Evolutionary conservation across 2,888 invertebrate species (phyloP), one percentile per base, ranked within the genome.

Genomic region (Chromoteleia sp.): DNA sequence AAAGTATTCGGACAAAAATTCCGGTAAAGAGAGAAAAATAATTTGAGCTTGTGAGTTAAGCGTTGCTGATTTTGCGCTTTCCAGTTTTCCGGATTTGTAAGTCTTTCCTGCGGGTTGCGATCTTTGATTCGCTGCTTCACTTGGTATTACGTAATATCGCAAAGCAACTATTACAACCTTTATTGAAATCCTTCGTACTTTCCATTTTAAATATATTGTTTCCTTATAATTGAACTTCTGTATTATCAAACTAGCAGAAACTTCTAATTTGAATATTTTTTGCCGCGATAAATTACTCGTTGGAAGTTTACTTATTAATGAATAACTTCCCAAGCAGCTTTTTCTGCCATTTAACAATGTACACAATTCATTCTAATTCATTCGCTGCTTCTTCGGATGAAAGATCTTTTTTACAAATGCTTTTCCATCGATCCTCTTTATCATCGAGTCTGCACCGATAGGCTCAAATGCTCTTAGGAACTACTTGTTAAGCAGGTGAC

Each of bases 41-140:
- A 71, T 71, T 71, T 77, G 61, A 71, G 63, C 75, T 70, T 56
- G 70, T 50, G 68, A 75, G 45, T 67, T 79, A 70, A 76, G 71
- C 76, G 48, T 25, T 63, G 81, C 81, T 74, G 81, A 81, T 81
- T 67, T 71, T 65, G 81, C 81, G 50, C 67, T 81, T 81, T 81
- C 30, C 33, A 56, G 56, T 80, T 74, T 74, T 75, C 65, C 19
- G 12, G 70, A 73, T 21, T 33, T 67, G 73, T 61, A 45, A 73
- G 65, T 65, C 29, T 79, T 59, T 73, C 73, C 39, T 71, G 76
- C 70, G 71, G 75, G 71, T 65, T 21, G 63, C 71, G 56, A 78
- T 50, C 43, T 30, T 12, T 30, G 70, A 77, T 70, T 61, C 36
- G 50, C 30, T 54, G 19, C 15, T 61, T 61, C 56, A 45, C 65